These are phyloP conservation scores for Drymodes brunneopygia DNA, from an alignment of 2,113 vertebrate genomes.

Conservation along the genomic window DNA sequence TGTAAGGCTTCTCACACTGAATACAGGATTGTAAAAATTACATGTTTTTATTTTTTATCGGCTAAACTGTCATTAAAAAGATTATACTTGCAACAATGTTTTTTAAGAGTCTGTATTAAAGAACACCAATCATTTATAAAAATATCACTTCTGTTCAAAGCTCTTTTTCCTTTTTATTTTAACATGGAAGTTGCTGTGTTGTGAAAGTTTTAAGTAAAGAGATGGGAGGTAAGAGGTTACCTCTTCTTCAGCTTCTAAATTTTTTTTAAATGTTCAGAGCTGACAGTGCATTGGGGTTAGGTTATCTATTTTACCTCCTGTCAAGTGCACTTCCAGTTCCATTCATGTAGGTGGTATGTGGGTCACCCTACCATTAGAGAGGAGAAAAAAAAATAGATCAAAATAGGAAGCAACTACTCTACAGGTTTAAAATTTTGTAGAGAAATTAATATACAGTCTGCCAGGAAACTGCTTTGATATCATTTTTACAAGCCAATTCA, in stretches of 20 bases:
- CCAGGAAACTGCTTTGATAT: neutral
- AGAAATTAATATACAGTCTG: neutral
- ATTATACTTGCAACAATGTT: neutral
- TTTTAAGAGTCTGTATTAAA: neutral
- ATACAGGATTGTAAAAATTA: neutral
- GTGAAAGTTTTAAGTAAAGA: neutral
- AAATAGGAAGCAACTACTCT: neutral
- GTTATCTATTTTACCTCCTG: neutral
- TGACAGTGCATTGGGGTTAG: neutral
- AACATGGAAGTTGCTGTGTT: neutral
- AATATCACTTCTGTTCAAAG: neutral
- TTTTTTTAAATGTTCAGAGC: neutral
- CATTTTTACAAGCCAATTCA: neutral
- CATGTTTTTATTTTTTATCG: neutral
- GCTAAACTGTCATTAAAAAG: neutral
- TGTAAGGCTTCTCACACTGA: neutral
- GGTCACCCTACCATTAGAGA: neutral
- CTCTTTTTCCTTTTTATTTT: neutral
- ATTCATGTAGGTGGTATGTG: neutral
- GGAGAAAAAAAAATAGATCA: neutral
- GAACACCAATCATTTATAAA: neutral
- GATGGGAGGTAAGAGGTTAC: neutral
- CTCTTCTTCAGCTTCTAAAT: neutral
- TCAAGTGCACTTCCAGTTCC: neutral
- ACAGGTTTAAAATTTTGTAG: neutral